Conservation (phyloP, 2,888 invertebrate genomes). For the Drosophila neotestacea region DNA sequence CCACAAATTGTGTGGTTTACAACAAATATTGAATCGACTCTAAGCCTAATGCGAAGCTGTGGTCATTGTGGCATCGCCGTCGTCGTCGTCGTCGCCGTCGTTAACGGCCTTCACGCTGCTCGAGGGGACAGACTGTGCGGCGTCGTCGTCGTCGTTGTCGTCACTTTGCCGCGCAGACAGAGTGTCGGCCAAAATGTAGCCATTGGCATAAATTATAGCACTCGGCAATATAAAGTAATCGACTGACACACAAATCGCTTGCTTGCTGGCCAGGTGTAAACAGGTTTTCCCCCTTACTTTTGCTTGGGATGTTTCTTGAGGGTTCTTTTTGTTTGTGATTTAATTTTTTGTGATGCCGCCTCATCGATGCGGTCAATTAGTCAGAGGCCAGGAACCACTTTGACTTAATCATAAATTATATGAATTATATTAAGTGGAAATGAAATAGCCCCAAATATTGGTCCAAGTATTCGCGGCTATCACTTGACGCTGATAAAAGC, state of each 20-base stretch:
- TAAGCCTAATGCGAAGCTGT: slow-evolving; percentile 35
- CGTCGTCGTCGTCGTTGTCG: slow-evolving; percentile 41
- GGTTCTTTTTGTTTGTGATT: slow-evolving; percentile 25
- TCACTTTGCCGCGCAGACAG: slow-evolving; percentile 54
- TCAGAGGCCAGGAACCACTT: slow-evolving; percentile 71
- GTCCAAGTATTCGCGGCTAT: slow-evolving; percentile 31
- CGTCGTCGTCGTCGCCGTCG: slow-evolving; percentile 40
- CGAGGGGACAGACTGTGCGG: slow-evolving; percentile 71
- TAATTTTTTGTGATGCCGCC: slow-evolving; percentile 10
- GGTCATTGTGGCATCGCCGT: slow-evolving; percentile 34
- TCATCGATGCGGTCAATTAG: slow-evolving; percentile 70
- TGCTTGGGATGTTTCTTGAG: slow-evolving; percentile 21
- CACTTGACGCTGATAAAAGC: slow-evolving; percentile 44
- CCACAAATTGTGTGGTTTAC: slow-evolving; percentile 50
- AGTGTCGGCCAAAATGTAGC: slow-evolving; percentile 63
- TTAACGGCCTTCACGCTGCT: slow-evolving; percentile 62
- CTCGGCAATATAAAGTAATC: slow-evolving; percentile 60
- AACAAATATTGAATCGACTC: slow-evolving; percentile 13
- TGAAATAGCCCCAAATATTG: slow-evolving; percentile 42
- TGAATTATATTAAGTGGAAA: slow-evolving; percentile 65
- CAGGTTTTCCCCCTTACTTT: slow-evolving; percentile 60
- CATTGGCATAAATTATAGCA: slow-evolving; percentile 78
- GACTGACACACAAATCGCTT: slow-evolving; percentile 77
- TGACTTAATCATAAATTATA: slow-evolving; percentile 63
- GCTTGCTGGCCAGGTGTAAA: slow-evolving; percentile 66